Conservation (phyloP, 2,113 vertebrate species). For the Cnemophilus loriae region DNA sequence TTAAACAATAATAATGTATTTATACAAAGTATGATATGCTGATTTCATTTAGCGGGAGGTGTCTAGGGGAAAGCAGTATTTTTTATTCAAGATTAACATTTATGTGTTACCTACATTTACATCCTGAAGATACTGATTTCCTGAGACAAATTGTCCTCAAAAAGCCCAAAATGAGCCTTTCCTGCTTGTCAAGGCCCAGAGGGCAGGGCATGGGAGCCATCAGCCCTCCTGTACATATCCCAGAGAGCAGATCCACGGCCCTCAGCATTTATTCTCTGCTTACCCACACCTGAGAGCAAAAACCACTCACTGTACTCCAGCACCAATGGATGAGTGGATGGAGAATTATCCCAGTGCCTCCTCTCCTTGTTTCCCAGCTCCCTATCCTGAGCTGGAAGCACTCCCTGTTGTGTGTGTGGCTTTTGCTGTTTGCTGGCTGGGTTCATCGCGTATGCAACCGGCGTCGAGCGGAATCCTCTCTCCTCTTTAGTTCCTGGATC, state of each 20-base stretch:
- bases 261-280: background rate
- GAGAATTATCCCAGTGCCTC: background rate
- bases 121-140: background rate
- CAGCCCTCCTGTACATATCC: background rate
- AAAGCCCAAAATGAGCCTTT: background rate
- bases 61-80: background rate
- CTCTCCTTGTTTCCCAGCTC: background rate
- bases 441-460: background rate
- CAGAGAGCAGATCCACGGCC: background rate
- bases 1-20: background rate
- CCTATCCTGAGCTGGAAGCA: background rate
- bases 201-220: background rate
- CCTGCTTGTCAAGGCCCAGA: background rate
- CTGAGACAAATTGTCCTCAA: background rate
- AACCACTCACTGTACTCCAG: background rate
- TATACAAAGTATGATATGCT: background rate
- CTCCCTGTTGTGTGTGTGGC: background rate
- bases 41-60: background rate
- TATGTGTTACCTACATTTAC: background rate
- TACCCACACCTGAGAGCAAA: background rate
- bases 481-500: constrained; percentile 80
- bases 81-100: background rate
- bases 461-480: constrained; percentile 30
- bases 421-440: background rate
- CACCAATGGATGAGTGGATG: background rate